phyloP scores from a whole-genome alignment of 2,113 vertebrate genomes.

The Grammomys dolichurus region DNA sequence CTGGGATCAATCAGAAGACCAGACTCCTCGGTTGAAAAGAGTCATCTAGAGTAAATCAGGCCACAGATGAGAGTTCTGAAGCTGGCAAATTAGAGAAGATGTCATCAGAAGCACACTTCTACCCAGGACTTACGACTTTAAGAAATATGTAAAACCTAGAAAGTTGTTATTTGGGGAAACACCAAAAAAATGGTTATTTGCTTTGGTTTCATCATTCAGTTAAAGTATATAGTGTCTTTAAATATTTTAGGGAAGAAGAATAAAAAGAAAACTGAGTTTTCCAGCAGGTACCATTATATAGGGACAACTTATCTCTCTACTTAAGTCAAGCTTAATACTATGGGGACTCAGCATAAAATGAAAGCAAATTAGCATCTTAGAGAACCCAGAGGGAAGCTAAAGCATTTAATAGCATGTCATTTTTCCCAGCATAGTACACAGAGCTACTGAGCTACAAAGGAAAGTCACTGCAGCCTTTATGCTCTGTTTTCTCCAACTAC shows the following conservation, averaged over 20 bases:
- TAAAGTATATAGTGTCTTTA: neutral
- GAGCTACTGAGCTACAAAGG: conserved; percentile 55
- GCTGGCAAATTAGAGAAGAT: conserved; percentile 28
- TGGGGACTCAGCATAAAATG: neutral
- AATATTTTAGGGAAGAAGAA: neutral
- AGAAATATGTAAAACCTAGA: neutral
- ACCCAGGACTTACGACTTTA: conserved; percentile 2
- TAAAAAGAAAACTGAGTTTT: conserved; percentile 30
- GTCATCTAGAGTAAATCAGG: conserved; percentile 23
- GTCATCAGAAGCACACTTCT: neutral
- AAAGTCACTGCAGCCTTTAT: conserved; percentile 61
- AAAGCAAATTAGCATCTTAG: conserved; percentile 58
- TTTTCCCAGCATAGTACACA: conserved; percentile 56
- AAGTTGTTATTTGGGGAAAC: conserved; percentile 40
- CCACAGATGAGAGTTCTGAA: conserved; percentile 32
- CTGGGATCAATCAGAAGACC: conserved; percentile 43
- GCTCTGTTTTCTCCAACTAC: conserved; percentile 41
- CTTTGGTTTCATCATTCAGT: neutral
- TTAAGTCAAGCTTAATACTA: neutral
- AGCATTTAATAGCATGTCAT: conserved; percentile 52
- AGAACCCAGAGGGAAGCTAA: neutral
- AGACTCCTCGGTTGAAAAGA: conserved; percentile 50
- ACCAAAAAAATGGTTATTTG: neutral
- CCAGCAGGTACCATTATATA: neutral
- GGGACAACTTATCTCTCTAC: neutral